Evolutionary conservation across 2,113 vertebrate species (phyloP), one percentile per base, ranked within the genome.

Genomic region (Cricetomys ansorgei): DNA sequence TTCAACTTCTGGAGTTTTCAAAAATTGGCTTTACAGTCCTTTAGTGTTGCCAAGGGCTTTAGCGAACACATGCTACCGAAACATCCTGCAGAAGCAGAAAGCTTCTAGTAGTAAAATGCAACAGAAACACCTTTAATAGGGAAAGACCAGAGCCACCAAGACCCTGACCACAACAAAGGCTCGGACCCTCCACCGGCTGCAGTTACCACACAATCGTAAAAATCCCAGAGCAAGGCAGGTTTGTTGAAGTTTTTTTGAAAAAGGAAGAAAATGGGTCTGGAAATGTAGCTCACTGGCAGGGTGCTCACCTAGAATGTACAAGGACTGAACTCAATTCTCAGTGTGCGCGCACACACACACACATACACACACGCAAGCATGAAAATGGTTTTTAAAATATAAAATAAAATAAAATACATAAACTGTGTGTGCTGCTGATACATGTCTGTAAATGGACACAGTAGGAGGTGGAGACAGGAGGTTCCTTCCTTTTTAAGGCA

Each of bases 1-100:
- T 80, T 85, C 81, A 93, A 89, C 50, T 83, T 77, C 59, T 70
- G 62, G 69, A 81, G 7, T 55, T 92, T 86, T 50, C 21, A 84
- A 67, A 45, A 80, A 45, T 12, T 13, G 64, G 13, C 6, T 40
- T 84, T 80, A 9, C 59, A 59, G 29, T 59, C 67, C 21, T 92
- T 80, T 31, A 72, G 73, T 40, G 65, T 45, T 29, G 88, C 81
- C 85, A 85, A 90, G 94, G 23, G 29, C 31, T 94, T 89, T 45
- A 87, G n/a, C n/a, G 79, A 95, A 80, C 55, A 11, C 21, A 89
- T 17, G 13, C 19, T 43, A 94, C 31, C 31, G 77, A 89, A 91
- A 93, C 45, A 96, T 40, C 88, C 93, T 69, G 96, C 86, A 96
- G 92, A 97, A 95, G 92, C n/a, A 34, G 75, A 94, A 89, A 94